Conservation (phyloP, 2,113 vertebrate species). For the Australoheros scitulus region DNA sequence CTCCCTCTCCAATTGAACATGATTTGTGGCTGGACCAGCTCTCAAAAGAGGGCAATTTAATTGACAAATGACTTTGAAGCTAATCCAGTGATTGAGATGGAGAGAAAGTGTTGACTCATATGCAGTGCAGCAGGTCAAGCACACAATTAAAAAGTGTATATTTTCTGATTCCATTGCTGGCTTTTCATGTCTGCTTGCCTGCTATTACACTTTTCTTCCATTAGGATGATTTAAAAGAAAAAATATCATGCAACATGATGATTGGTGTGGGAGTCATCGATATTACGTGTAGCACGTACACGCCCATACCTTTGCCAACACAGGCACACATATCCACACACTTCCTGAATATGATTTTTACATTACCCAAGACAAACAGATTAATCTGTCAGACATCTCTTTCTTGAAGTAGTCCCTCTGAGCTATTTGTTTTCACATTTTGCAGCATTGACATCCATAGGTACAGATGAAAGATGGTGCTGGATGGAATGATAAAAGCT, state of each 20-base stretch:
- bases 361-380: conserved; percentile 37
- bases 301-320: neutral
- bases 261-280: neutral
- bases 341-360: conserved; percentile 23
- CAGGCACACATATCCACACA: neutral
- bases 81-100: conserved; percentile 64
- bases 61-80: conserved; percentile 61
- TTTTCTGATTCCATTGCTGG: neutral
- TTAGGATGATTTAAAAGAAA: neutral
- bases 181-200: neutral
- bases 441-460: conserved; percentile 17
- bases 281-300: neutral
- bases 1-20: conserved; percentile 49
- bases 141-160: conserved; percentile 1
- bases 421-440: conserved; percentile 58
- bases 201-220: neutral
- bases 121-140: conserved; percentile 12
- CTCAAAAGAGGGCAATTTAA: conserved; percentile 54
- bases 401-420: conserved; percentile 20
- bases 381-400: conserved; percentile 21
- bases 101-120: conserved; percentile 20
- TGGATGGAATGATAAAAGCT: conserved; percentile 56
- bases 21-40: conserved; percentile 52
- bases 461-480: conserved; percentile 59
- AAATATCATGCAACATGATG: neutral